Percentiles rank a stretch among this genome's conserved stretches.
These are phyloP conservation scores for Pipistrellus pygmaeus DNA, from an alignment of 2,797 vertebrate species.

Conservation along the genomic window DNA sequence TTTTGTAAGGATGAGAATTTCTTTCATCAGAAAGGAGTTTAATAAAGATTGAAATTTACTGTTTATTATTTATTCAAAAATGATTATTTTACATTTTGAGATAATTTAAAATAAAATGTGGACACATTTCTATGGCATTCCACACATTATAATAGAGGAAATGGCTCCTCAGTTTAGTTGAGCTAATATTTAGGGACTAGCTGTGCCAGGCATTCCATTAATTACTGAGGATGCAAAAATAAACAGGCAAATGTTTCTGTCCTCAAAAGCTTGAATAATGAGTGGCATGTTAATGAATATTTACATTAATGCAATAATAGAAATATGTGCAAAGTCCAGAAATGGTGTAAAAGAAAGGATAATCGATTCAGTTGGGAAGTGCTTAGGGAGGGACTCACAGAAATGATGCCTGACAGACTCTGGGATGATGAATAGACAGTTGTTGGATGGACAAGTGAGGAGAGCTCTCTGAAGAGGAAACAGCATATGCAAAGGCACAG, in stretches of 20 bases:
- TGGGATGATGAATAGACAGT: neutral
- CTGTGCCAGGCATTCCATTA: neutral
- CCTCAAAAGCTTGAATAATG: constrained; percentile 14
- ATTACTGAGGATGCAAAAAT: neutral
- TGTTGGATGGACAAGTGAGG: neutral
- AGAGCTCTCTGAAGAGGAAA: neutral
- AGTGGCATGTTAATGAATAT: constrained; percentile 5
- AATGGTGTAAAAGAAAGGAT: neutral
- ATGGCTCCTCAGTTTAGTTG: neutral
- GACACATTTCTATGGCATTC: neutral
- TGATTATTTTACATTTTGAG: constrained; percentile 9
- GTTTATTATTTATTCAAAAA: constrained; percentile 38
- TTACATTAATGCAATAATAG: neutral
- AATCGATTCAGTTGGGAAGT: rapidly evolving
- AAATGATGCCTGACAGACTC: neutral
- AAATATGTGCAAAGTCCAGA: constrained; percentile 7
- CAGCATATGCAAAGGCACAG: neutral
- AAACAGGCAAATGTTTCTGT: constrained; percentile 1
- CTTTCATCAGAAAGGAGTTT: constrained; percentile 23
- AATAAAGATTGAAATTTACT: constrained; percentile 3
- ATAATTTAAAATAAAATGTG: constrained; percentile 19
- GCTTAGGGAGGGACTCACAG: neutral
- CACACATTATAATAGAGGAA: neutral
- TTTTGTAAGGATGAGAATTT: constrained; percentile 30
- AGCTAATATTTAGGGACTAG: neutral